Percentiles rank a stretch among this genome's conserved stretches.
Conservation (phyloP, 2,888 invertebrate species). For the Pseudococcus longispinus region DNA sequence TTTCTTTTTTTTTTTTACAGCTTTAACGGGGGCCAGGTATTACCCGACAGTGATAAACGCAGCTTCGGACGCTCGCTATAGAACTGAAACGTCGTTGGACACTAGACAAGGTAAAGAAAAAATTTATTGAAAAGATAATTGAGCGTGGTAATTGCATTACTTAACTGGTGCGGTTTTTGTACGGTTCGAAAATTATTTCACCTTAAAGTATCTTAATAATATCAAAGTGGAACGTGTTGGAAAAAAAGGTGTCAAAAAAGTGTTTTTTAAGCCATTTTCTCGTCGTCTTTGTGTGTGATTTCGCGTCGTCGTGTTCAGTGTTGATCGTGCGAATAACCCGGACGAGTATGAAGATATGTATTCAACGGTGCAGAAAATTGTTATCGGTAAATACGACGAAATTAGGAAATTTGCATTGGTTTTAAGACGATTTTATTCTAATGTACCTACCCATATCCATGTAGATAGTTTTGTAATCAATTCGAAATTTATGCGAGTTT, state of each 20-base stretch:
- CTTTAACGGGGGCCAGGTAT: constrained; percentile 53
- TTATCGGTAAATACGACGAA: constrained; percentile 38
- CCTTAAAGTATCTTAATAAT: neutral
- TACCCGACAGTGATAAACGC: constrained; percentile 55
- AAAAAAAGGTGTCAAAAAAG: neutral
- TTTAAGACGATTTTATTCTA: constrained; percentile 19
- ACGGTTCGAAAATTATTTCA: constrained; percentile 11
- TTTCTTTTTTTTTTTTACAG: constrained; percentile 51
- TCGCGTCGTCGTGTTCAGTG: neutral
- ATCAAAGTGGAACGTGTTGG: neutral
- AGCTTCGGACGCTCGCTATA: constrained; percentile 36
- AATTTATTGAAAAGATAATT: constrained; percentile 44
- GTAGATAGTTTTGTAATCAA: neutral
- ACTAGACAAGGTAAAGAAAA: constrained; percentile 51
- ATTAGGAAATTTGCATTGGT: constrained; percentile 39
- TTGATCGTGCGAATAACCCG: neutral
- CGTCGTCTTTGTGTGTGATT: neutral
- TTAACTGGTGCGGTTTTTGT: neutral
- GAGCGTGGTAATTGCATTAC: constrained; percentile 27
- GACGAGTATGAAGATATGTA: constrained; percentile 28
- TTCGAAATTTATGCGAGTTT: neutral
- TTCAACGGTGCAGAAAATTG: constrained; percentile 36
- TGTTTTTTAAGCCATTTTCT: neutral
- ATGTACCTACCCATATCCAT: neutral
- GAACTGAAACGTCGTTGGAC: constrained; percentile 53